phyloP scores from a whole-genome alignment of 2,888 invertebrate species.

The Junonia oenone region DNA sequence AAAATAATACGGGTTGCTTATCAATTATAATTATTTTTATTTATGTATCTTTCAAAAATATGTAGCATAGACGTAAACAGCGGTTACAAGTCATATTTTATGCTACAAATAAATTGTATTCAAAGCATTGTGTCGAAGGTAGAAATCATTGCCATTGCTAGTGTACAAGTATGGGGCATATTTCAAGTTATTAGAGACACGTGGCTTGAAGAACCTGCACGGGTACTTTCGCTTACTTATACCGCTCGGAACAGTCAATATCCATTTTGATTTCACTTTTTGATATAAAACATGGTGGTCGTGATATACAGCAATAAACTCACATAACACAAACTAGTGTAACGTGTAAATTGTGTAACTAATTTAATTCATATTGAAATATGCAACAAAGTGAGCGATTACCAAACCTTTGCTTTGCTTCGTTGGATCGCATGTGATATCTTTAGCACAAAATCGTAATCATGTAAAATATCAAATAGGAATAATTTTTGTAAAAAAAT shows the following conservation, averaged over 20 bases:
- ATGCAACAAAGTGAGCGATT: constrained; percentile 28
- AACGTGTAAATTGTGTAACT: constrained; percentile 26
- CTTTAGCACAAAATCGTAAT: constrained; percentile 1
- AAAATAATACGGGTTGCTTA: neutral
- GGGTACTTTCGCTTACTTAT: constrained; percentile 71
- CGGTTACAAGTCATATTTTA: too few relatives aligned
- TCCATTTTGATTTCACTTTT: constrained; percentile 68
- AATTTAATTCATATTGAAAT: constrained; percentile 32
- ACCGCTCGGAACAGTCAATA: constrained; percentile 53
- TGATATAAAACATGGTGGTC: constrained; percentile 37
- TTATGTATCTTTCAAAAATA: too few relatives aligned
- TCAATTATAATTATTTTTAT: too few relatives aligned
- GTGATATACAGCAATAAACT: constrained; percentile 25
- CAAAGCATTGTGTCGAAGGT: too few relatives aligned
- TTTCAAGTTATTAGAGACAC: constrained; percentile 7
- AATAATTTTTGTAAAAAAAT: neutral
- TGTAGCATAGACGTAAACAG: too few relatives aligned
- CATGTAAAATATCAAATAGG: neutral
- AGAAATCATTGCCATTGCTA: neutral
- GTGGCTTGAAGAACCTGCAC: constrained; percentile 49
- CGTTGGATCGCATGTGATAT: constrained; percentile 11
- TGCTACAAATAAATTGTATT: too few relatives aligned
- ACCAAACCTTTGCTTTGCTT: constrained; percentile 25
- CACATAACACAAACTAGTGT: constrained; percentile 18
- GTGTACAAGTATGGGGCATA: neutral